Conservation (phyloP, 2,113 vertebrate genomes). For the Notothenia coriiceps region DNA sequence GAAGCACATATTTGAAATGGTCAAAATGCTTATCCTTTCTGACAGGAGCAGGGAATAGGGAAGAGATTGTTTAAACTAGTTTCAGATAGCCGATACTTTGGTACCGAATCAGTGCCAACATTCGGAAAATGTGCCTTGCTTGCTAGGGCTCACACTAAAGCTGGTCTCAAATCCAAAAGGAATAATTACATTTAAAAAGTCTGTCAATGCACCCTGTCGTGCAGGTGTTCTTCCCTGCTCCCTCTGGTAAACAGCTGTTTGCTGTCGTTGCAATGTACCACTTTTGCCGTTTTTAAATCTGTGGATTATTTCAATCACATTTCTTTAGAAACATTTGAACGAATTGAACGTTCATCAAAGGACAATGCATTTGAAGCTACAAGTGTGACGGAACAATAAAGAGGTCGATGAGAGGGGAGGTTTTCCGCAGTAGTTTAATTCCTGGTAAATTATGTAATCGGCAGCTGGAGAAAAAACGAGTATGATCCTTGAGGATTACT, state of each 20-base stretch:
- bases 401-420: neutral
- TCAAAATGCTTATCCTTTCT: neutral
- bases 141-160: no score
- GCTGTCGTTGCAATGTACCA: no score
- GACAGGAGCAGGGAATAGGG: neutral
- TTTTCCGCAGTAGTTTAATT: constrained; percentile 31
- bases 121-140: no score
- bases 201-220: no score
- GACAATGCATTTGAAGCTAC: neutral
- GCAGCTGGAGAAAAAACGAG: constrained; percentile 30
- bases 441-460: constrained; percentile 11
- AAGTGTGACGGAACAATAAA: neutral
- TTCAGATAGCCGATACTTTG: no score
- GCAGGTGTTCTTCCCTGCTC: no score
- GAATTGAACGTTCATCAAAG: neutral
- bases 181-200: no score
- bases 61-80: neutral
- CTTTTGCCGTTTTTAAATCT: neutral
- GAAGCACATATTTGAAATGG: neutral
- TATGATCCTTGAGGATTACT: constrained; percentile 54
- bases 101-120: no score
- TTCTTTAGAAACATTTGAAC: neutral
- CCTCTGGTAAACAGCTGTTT: no score
- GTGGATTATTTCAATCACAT: neutral
- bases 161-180: no score